phyloP scores from a whole-genome alignment of 1,140 invertebrate species.

The Bombus breviceps region DNA sequence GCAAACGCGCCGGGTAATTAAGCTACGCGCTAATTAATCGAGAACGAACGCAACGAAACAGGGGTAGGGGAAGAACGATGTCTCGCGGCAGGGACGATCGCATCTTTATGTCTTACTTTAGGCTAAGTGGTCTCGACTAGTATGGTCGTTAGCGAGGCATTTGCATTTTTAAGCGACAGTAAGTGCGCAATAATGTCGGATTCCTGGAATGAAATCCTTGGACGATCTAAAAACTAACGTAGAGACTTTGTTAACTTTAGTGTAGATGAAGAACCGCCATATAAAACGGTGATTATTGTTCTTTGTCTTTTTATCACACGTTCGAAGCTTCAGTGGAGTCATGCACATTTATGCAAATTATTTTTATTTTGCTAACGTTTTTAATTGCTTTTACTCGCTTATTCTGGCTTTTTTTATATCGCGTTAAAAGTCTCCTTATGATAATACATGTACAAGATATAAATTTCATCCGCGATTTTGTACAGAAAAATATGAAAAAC shows the following conservation, averaged over 20 bases:
- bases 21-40: slow-evolving; percentile 7
- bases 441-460: no score
- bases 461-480: no score
- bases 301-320: background rate
- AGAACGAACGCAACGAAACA: background rate
- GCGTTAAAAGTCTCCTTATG: no score
- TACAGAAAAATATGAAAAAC: no score
- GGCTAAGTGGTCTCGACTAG: background rate
- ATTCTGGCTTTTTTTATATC: no score
- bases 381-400: background rate
- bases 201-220: background rate
- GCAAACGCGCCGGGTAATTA: background rate
- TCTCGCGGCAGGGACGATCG: background rate
- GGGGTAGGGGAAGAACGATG: background rate
- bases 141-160: background rate
- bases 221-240: background rate
- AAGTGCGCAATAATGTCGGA: background rate
- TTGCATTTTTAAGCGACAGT: background rate
- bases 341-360: background rate
- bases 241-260: background rate
- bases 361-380: background rate
- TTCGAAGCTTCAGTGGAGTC: no score
- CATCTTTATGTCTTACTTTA: slow-evolving; percentile 14
- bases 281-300: background rate
- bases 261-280: background rate